A percentile compares a stretch with the other conserved stretches of the same genome.
These are phyloP conservation scores for Aethina tumida DNA, from an alignment of 1,140 invertebrate genomes.

Conservation along the genomic window DNA sequence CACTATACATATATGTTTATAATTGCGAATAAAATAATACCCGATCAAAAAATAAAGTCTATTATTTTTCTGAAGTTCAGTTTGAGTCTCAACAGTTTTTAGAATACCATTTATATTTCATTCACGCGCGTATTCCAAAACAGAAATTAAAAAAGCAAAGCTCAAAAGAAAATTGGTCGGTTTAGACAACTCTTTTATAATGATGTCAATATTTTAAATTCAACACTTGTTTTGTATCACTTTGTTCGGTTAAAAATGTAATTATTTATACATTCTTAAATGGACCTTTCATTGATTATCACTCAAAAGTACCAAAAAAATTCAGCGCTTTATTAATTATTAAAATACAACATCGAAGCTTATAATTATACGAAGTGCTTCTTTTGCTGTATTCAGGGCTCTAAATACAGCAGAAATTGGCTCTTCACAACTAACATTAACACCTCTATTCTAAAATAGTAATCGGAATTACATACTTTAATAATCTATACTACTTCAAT, in stretches of 20 bases:
- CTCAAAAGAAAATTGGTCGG: background rate
- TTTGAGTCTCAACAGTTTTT: background rate
- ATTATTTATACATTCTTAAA: background rate
- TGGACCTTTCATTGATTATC: background rate
- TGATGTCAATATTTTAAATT: constrained; percentile 1
- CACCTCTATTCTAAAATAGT: background rate
- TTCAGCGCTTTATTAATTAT: background rate
- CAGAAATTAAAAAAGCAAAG: background rate
- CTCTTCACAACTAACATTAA: background rate
- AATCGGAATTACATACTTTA: background rate
- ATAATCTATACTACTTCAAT: background rate
- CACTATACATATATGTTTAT: constrained; percentile 13
- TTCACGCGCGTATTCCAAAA: background rate
- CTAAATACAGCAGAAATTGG: constrained; percentile 1
- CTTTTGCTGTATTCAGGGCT: constrained; percentile 1
- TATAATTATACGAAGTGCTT: background rate
- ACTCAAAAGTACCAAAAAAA: background rate
- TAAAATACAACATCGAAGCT: background rate
- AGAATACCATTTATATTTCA: constrained; percentile 3
- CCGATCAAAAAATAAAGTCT: background rate
- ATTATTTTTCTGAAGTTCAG: constrained; percentile 3
- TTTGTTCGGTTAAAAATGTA: background rate
- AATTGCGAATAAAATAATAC: constrained; percentile 8
- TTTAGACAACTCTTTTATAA: background rate
- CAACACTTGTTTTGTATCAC: background rate